Base-by-base conservation (phyloP, 2,797 vertebrate genomes). In the Psittacula derbiana region DNA sequence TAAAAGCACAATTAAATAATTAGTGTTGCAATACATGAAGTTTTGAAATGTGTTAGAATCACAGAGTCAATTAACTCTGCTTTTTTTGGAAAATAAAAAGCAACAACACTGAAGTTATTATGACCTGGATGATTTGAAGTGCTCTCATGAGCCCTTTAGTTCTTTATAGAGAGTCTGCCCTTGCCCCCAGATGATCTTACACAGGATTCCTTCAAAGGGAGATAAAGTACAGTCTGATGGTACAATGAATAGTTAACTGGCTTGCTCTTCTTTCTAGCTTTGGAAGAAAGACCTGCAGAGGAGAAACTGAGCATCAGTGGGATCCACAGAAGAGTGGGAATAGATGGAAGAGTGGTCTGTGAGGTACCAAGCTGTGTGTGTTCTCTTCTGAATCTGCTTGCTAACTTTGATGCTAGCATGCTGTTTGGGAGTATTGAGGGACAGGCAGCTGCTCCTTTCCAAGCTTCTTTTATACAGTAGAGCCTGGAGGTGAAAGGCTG, bases 11-110 rank as follows among this genome's bases (percentile, higher is more conserved):
- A 74, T 76, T 74, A 61, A 81, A 80, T 21, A 78, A 69, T 67
- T 69, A 65, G 30, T 71, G 24, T 69, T 88, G 46, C n/a, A 84
- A 81, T 50, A 76, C 12, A 23, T 6, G 6, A 52, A 38, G n/a
- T 83, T 93, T 88, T 91, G 61, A 84, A 95, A 90, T n/a, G 9
- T n/a, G 19, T 27, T 83, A 78, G 75, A 95, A 60, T 60, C 20
- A 55, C 18, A 24, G 38, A 70, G 50, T 67, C 75, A 76, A 76
- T 31, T 52, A 67, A 76, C 24, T 76, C 49, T 53, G 27, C 11
- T 73, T 92, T 88, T 47, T 31, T 8, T 17, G 43, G 84, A 90
- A 86, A 84, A 12, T 18, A 60, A 80, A 71, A 90, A 80, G 38
- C 14, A 76, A 17, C 31, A 61, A 16, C 23, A 9, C 4, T 58